Evolutionary conservation across 1,140 invertebrate genomes (phyloP), one percentile per base, ranked within the genome.

Genomic region (Samia ricini): DNA sequence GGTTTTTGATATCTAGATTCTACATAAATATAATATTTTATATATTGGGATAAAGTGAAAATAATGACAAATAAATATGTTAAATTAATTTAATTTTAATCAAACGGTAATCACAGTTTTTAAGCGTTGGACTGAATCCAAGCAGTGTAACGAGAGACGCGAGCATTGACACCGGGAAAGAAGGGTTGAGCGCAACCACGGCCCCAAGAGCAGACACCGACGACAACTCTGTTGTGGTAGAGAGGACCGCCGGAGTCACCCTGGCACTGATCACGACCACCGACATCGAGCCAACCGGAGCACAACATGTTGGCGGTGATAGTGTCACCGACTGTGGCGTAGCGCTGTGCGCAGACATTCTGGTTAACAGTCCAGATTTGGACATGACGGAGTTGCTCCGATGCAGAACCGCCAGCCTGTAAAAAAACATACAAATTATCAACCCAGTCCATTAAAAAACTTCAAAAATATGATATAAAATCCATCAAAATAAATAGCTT

Each of bases 151-250:
- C 69, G 66, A 0, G 84, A 72, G 4, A 92, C 90, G 26, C 85
- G 71, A 0, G 91, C 91, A 64, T 93, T 93, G 18, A 93, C 83
- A 8, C 91, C 91, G 3, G 92, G 92, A 70, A 74, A 92, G 3
- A 69, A 66, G 4, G 79, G 61, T 10, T 76, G 69, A 22, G 81
- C 93, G 64, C 93, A 93, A 5, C 85, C 76, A 2, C 90, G 76
- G 7, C 90, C 90, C 90, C 89, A 93, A 21, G 92, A 93, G 12
- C 91, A 91, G 6, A 94, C 83, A 20, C 93, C 93, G 19, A 88
- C 82, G 50, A 85, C 64, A 42, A 91, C 79, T 12, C 79, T 75
- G 33, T 91, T 83, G 66, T 92, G 92, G 15, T 92, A n/a, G n/a
- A n/a, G n/a, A n/a, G n/a, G n/a, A n/a, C n/a, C n/a, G n/a, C n/a